Evolutionary conservation across 2,888 invertebrate species (phyloP), one percentile per base, ranked within the genome.

Genomic region (Esperia sulphurella): DNA sequence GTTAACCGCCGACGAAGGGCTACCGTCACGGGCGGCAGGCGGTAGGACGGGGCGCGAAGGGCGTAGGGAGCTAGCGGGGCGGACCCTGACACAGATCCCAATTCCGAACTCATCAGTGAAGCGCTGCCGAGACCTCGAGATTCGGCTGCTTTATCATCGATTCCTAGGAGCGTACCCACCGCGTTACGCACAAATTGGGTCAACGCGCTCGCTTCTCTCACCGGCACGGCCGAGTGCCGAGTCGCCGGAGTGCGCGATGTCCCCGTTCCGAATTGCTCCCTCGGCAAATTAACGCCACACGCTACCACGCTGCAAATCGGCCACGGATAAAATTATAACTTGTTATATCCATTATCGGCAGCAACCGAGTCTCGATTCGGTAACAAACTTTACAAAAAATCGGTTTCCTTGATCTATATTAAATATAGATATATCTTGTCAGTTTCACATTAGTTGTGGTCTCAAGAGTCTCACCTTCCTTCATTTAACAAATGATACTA

Each of bases 11-110:
- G 71, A 61, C 59, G 71, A 69, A 71, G 75, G 71, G 75, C 66
- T 65, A 65, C 72, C 61, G 76, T 78, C 78, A 63, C 59, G 54
- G 37, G 54, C 53, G 49, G 51, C 53, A 37, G 54, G 21, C 21
- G 21, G 21, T 21, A 63, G 68, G 61, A 54, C 65, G 64, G 68
- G 66, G 65, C 61, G 68, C 67, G 73, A 69, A 75, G 81, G 76
- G 83, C 72, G 83, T 65, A 80, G 78, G 84, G 82, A 74, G 66
- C 68, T 69, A 52, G 62, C 74, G 79, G 80, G 81, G 79, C 76
- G 80, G 76, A 84, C 89, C 88, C 83, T 88, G 89, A 89, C 89
- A 88, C 82, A 86, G 86, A 87, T 87, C 82, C 79, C 65, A 74
- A 79, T 79, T 78, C 83, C 79, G 68, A 75, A 79, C 79, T 78